Evolutionary conservation across 2,797 vertebrate genomes (phyloP).

Genomic region (Silurus aristotelis): DNA sequence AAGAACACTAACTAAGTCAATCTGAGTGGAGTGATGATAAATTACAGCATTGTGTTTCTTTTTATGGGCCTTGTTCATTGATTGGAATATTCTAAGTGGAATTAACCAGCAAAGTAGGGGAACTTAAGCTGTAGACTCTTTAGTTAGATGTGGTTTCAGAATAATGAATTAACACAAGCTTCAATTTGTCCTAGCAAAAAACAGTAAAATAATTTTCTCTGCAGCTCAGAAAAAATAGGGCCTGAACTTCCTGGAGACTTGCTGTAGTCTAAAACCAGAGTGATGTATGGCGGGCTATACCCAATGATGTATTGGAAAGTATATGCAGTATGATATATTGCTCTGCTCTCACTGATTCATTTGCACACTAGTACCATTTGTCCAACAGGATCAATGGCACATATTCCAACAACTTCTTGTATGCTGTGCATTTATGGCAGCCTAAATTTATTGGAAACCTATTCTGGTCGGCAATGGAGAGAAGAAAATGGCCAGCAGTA

Average conservation of each 20-base stretch:
- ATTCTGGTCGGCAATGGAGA: constrained; percentile 8
- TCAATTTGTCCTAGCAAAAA: constrained; percentile 52
- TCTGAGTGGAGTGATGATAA: constrained; percentile 60
- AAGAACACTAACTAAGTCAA: constrained; percentile 44
- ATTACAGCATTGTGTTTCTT: constrained; percentile 62
- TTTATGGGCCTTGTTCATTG: constrained; percentile 60
- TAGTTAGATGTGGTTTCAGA: constrained; percentile 62
- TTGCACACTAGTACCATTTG: constrained; percentile 58
- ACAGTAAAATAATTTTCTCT: constrained; percentile 49
- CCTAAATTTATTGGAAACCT: constrained; percentile 56
- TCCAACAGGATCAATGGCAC: constrained; percentile 57
- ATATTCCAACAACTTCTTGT: constrained; percentile 55
- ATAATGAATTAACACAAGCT: constrained; percentile 62
- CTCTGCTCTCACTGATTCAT: constrained; percentile 47
- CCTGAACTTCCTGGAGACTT: constrained; percentile 44
- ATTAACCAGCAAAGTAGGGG: constrained; percentile 57
- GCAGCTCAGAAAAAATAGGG: constrained; percentile 35
- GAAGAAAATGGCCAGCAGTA: constrained; percentile 42
- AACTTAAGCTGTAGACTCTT: constrained; percentile 59
- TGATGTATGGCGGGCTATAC: constrained; percentile 52
- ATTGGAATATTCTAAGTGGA: constrained; percentile 57
- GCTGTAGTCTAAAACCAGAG: constrained; percentile 31
- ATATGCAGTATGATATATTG: constrained; percentile 52
- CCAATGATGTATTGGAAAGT: constrained; percentile 52
- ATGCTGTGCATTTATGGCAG: constrained; percentile 53